Percentiles rank a stretch among this genome's conserved stretches.
phyloP scores from a whole-genome alignment of 2,888 invertebrate species.

The Lepidocyrtinus sp. region DNA sequence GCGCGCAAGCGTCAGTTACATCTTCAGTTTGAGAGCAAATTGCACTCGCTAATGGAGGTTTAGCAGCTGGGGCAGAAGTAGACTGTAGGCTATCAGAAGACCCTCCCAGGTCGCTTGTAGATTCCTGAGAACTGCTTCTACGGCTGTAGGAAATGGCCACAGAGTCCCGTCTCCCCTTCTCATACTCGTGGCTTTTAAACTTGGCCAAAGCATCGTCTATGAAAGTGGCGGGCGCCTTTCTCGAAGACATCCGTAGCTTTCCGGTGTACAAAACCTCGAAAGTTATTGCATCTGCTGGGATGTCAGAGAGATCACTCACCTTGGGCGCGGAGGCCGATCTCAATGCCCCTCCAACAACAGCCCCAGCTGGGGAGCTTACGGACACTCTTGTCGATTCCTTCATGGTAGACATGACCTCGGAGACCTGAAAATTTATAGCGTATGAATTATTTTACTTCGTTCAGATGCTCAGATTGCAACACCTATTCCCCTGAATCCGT shows the following conservation, averaged over 20 bases:
- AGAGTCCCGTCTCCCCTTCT: slow-evolving; percentile 74
- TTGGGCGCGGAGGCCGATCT: slow-evolving; percentile 52
- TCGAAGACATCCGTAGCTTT: slow-evolving; percentile 89
- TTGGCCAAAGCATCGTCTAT: slow-evolving; percentile 92
- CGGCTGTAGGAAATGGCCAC: slow-evolving; percentile 48
- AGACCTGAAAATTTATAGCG: slow-evolving; percentile 76
- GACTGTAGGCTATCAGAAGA: slow-evolving; percentile 55
- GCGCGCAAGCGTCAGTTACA: background rate
- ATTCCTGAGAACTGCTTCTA: slow-evolving; percentile 65
- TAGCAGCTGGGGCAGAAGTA: background rate
- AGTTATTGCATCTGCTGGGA: slow-evolving; percentile 88
- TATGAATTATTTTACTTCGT: no score
- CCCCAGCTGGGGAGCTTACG: slow-evolving; percentile 65
- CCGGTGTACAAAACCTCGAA: slow-evolving; percentile 94
- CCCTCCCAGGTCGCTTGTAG: slow-evolving; percentile 51
- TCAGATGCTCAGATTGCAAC: no score
- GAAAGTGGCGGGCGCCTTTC: slow-evolving; percentile 88
- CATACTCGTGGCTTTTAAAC: slow-evolving; percentile 85
- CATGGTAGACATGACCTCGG: slow-evolving; percentile 82
- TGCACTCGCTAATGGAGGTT: background rate
- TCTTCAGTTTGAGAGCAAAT: slow-evolving; percentile 9
- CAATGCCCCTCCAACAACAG: slow-evolving; percentile 23
- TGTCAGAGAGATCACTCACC: slow-evolving; percentile 52
- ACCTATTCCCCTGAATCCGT: no score
- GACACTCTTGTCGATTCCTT: slow-evolving; percentile 76